These are phyloP conservation scores for Stenopsyche tienmushanensis DNA, from an alignment of 1,140 invertebrate genomes.

Conservation along the genomic window DNA sequence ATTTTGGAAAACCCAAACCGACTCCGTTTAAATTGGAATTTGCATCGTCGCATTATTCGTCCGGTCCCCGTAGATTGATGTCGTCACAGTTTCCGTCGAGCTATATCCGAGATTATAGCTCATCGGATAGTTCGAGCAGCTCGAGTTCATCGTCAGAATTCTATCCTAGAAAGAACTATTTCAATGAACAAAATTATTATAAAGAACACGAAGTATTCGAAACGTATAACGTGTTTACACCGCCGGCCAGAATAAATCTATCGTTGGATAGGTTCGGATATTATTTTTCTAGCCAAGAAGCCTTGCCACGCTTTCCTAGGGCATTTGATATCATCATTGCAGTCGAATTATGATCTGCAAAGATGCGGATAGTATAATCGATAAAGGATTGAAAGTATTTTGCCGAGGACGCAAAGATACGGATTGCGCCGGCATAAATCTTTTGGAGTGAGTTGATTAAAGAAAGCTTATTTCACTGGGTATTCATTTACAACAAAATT, in stretches of 20 bases:
- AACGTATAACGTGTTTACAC: slow-evolving; percentile 29
- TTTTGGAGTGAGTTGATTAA: too few species aligned
- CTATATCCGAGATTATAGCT: slow-evolving; percentile 1
- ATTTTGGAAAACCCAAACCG: not conserved
- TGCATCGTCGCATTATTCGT: not conserved
- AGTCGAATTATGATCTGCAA: slow-evolving; percentile 8
- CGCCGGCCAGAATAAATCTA: slow-evolving; percentile 42
- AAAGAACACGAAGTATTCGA: slow-evolving; percentile 23
- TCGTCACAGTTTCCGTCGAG: too few species aligned
- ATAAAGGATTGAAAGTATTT: slow-evolving; percentile 26
- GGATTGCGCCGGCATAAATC: slow-evolving; percentile 21
- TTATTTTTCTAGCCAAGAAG: slow-evolving; percentile 47
- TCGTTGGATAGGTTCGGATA: slow-evolving; percentile 45
- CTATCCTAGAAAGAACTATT: not conserved
- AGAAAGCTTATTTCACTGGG: too few species aligned
- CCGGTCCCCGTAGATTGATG: too few species aligned
- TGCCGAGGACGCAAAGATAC: slow-evolving; percentile 22
- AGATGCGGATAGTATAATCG: slow-evolving; percentile 16
- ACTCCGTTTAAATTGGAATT: slow-evolving; percentile 5
- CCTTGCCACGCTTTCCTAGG: slow-evolving; percentile 49
- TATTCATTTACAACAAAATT: too few species aligned
- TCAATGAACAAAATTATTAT: slow-evolving; percentile 12
- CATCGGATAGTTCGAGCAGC: slow-evolving; percentile 12
- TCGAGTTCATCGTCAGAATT: not conserved
- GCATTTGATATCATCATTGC: slow-evolving; percentile 41